Evolutionary conservation across 2,797 vertebrate genomes (phyloP).

Genomic region (Harpagifer antarcticus): DNA sequence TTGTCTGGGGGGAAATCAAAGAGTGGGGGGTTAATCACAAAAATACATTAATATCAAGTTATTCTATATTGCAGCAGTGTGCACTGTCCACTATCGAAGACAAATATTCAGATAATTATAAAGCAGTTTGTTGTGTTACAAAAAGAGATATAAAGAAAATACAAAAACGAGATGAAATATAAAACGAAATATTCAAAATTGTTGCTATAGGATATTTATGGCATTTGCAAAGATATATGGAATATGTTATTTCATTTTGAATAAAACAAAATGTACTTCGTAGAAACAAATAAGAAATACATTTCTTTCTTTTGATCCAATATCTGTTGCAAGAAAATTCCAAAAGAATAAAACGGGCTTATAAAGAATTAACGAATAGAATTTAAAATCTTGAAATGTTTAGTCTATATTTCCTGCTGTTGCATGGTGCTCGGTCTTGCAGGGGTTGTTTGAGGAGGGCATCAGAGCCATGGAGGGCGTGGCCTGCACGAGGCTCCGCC

Average conservation of each 20-base stretch:
- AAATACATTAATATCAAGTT: not conserved
- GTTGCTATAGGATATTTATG: not conserved
- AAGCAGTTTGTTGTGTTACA: not conserved
- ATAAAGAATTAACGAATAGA: not conserved
- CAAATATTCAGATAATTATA: not conserved
- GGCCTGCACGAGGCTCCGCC: constrained; percentile 62
- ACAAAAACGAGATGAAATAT: not conserved
- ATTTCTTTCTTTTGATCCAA: not conserved
- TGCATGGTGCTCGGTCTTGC: not conserved
- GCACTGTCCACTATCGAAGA: rapidly evolving
- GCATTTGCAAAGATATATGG: not conserved
- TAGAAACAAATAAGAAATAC: not conserved
- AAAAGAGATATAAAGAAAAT: not conserved
- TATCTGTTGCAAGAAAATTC: not conserved
- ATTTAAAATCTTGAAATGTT: not conserved
- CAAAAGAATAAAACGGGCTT: too few relatives aligned
- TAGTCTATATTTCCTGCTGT: not conserved
- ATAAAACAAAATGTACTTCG: not conserved
- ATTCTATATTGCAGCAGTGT: not conserved
- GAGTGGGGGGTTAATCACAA: constrained; percentile 21
- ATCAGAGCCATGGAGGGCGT: constrained; percentile 44
- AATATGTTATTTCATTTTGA: not conserved
- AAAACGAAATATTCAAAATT: not conserved
- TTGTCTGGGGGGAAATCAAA: constrained; percentile 52
- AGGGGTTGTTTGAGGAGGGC: not conserved